Evolutionary conservation across 2,797 vertebrate genomes (phyloP).

Genomic region (Arnoldichthys spilopterus): DNA sequence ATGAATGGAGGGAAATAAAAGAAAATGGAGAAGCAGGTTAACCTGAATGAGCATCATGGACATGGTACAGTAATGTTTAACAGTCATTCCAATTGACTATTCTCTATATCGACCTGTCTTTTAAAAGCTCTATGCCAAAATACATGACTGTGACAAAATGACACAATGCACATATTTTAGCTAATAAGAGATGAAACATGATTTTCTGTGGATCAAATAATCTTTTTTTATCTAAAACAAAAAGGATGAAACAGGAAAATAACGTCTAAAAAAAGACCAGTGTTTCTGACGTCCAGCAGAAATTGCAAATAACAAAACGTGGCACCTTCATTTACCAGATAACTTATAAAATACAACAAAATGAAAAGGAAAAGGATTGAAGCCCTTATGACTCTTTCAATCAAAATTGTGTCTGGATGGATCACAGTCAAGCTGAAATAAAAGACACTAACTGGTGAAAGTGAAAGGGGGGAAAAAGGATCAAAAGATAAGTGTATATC

Average conservation of each 20-base stretch:
- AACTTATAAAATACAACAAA: constrained; percentile 28
- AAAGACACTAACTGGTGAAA: neutral
- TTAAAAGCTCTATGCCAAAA: constrained; percentile 37
- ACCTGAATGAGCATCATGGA: constrained; percentile 39
- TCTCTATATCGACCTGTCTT: constrained; percentile 38
- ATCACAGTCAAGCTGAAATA: constrained; percentile 11
- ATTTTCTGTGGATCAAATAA: neutral
- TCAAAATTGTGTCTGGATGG: constrained; percentile 25
- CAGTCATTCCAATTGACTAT: constrained; percentile 31
- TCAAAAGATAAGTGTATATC: neutral
- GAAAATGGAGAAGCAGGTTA: constrained; percentile 3
- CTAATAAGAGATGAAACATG: constrained; percentile 5
- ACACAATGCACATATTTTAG: neutral
- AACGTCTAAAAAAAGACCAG: constrained; percentile 44
- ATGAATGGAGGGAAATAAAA: constrained; percentile 4
- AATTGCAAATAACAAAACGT: constrained; percentile 16
- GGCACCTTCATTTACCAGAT: constrained; percentile 40
- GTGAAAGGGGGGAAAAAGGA: neutral
- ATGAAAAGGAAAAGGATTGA: constrained; percentile 21
- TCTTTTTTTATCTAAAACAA: constrained; percentile 19
- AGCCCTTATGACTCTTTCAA: constrained; percentile 46
- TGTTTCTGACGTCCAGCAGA: constrained; percentile 56
- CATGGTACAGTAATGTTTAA: constrained; percentile 52
- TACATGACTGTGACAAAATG: constrained; percentile 29
- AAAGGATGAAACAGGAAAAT: constrained; percentile 18